Conservation (phyloP, 2,113 vertebrate species). For the Galbula dea region DNA sequence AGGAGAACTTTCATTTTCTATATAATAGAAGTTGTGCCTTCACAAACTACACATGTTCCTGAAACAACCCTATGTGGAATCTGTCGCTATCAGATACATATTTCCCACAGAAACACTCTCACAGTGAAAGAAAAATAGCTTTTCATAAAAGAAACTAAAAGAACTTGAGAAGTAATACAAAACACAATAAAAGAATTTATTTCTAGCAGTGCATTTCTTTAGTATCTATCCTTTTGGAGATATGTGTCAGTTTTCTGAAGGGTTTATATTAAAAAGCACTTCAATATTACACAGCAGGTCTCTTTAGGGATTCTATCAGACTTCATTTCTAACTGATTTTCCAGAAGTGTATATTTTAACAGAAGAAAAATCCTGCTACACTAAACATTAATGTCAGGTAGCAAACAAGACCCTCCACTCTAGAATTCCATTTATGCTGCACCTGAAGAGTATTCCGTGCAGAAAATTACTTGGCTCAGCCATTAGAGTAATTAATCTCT, state of each 20-base stretch:
- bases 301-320: not conserved
- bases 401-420: not conserved
- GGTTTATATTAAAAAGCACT: not conserved
- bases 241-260: not conserved
- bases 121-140: slow-evolving; percentile 23
- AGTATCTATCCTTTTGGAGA: not conserved
- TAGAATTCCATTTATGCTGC: not conserved
- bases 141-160: slow-evolving; percentile 41
- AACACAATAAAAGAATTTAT: slow-evolving; percentile 23
- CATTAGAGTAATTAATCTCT: not conserved
- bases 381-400: not conserved
- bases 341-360: not conserved
- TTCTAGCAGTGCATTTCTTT: not conserved
- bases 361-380: not conserved
- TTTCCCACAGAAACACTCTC: slow-evolving; percentile 35
- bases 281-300: not conserved
- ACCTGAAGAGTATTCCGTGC: not conserved
- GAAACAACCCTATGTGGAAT: not conserved
- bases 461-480: not conserved
- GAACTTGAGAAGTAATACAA: slow-evolving; percentile 42
- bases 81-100: not conserved
- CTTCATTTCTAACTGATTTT: not conserved
- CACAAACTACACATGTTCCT: slow-evolving; percentile 11
- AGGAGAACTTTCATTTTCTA: not conserved
- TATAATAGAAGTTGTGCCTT: not conserved